Evolutionary conservation across 2,113 vertebrate species (phyloP).

Genomic region (Cacatua alba): DNA sequence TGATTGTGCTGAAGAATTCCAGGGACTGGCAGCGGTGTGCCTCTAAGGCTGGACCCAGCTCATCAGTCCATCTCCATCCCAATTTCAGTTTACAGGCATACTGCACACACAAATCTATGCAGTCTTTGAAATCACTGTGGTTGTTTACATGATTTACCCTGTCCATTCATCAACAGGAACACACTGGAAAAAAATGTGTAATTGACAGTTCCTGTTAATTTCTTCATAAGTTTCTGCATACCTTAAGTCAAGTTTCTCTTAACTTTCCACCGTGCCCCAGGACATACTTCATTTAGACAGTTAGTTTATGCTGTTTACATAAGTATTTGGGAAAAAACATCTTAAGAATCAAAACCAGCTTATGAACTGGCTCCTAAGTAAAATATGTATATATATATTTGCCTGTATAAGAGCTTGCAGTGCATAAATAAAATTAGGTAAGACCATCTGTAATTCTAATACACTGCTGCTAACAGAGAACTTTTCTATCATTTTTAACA

Average conservation of each 20-base stretch:
- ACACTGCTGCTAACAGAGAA: neutral
- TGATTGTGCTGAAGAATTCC: neutral
- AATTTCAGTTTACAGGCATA: neutral
- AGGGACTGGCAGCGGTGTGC: neutral
- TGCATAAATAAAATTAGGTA: neutral
- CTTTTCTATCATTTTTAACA: neutral
- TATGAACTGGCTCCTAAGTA: neutral
- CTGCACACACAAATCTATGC: accelerated
- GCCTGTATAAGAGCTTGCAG: neutral
- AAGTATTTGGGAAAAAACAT: neutral
- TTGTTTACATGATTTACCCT: neutral
- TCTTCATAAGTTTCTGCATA: neutral
- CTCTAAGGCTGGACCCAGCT: neutral
- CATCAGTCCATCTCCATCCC: neutral
- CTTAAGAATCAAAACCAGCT: neutral
- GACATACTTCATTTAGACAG: neutral
- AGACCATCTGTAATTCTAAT: neutral
- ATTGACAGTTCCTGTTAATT: neutral
- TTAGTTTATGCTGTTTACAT: neutral
- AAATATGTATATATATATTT: neutral
- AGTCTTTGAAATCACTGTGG: neutral
- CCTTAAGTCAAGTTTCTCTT: neutral
- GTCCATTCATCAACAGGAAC: neutral
- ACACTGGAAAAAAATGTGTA: no score
- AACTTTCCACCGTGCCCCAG: neutral